phyloP scores from a whole-genome alignment of 1,140 invertebrate genomes.

The Trachymyrmex cornetzi region DNA sequence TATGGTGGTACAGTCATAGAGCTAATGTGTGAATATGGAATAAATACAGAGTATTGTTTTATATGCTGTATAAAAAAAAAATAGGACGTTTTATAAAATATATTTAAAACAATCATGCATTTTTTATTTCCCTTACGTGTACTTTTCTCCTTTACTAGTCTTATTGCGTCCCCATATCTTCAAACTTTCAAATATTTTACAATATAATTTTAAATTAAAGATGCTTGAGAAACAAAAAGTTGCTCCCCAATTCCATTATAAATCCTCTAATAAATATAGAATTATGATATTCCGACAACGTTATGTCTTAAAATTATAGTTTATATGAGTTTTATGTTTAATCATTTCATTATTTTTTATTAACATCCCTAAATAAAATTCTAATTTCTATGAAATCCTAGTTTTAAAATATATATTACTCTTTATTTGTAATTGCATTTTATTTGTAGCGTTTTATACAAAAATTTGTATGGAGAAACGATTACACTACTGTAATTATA shows the following conservation, averaged over 20 bases:
- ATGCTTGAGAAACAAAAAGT: background rate
- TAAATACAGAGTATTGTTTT: constrained; percentile 87
- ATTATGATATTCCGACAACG: background rate
- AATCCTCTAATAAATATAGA: background rate
- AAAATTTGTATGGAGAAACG: background rate
- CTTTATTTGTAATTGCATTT: background rate
- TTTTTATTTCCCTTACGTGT: constrained; percentile 22
- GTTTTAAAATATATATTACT: background rate
- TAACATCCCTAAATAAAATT: background rate
- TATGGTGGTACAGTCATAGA: constrained; percentile 84
- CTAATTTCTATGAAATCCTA: background rate
- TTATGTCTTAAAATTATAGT: background rate
- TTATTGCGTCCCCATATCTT: background rate
- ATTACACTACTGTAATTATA: background rate
- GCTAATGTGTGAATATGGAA: constrained; percentile 86
- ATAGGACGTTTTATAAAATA: constrained; percentile 87
- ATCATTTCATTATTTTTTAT: background rate
- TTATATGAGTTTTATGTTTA: background rate
- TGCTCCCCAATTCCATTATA: background rate
- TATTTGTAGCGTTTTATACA: background rate
- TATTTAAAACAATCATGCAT: constrained; percentile 82
- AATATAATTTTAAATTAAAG: background rate
- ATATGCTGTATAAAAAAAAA: constrained; percentile 87
- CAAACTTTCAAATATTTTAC: background rate
- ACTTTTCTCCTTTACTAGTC: background rate